phyloP scores from a whole-genome alignment of 2,797 vertebrate species.

The Ibycter americanus region DNA sequence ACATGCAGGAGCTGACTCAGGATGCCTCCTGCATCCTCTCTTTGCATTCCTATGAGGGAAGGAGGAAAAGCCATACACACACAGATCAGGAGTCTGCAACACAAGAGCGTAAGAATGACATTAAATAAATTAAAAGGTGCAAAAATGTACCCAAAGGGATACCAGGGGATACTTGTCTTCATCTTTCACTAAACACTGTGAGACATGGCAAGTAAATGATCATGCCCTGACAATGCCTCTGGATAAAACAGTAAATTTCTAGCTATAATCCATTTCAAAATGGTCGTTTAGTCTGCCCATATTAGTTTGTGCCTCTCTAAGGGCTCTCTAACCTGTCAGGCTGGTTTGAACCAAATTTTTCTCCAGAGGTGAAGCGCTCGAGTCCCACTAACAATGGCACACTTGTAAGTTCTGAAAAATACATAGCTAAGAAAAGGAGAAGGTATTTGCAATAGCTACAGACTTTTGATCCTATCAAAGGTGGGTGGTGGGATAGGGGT shows the following conservation, averaged over 20 bases:
- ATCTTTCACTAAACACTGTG: neutral
- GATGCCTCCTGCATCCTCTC: neutral
- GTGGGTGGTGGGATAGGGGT: no score
- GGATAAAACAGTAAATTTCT: neutral
- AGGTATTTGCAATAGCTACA: neutral
- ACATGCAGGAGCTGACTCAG: rapidly evolving
- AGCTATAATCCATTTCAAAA: neutral
- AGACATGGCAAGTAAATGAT: neutral
- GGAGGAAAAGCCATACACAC: neutral
- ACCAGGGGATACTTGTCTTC: neutral
- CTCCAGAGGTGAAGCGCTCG: neutral
- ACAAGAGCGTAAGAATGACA: neutral
- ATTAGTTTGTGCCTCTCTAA: neutral
- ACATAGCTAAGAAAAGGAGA: neutral
- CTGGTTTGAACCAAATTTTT: neutral
- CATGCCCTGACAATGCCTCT: neutral
- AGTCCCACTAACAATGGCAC: neutral
- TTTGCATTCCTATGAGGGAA: rapidly evolving
- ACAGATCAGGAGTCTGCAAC: neutral
- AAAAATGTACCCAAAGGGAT: neutral
- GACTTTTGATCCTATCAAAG: neutral
- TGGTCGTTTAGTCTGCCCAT: neutral
- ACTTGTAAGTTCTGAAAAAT: neutral
- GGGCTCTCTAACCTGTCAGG: neutral
- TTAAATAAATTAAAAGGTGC: neutral